phyloP scores from a whole-genome alignment of 2,888 invertebrate species.

The Drosophila flavopinicola region DNA sequence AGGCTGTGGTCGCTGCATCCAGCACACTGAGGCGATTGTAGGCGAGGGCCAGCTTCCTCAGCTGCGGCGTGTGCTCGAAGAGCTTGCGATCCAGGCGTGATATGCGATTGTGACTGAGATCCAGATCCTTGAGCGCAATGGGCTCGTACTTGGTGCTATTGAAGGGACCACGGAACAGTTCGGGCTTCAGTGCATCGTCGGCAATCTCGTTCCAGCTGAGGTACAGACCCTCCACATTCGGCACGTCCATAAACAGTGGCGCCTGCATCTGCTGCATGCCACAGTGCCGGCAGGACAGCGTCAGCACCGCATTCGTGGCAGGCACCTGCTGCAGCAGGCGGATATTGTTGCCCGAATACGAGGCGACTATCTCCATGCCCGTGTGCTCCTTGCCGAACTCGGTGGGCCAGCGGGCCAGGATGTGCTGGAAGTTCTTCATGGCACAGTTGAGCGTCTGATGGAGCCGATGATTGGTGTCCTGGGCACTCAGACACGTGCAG shows the following conservation, averaged over 20 bases:
- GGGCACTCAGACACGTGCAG: constrained; percentile 76
- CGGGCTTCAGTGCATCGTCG: constrained; percentile 87
- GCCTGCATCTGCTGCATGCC: constrained; percentile 79
- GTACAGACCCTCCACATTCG: constrained; percentile 82
- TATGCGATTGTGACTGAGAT: constrained; percentile 88
- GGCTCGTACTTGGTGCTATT: constrained; percentile 86
- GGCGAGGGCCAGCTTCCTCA: constrained; percentile 87
- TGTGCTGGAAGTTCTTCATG: constrained; percentile 80
- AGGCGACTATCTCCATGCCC: constrained; percentile 77
- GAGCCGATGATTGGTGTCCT: constrained; percentile 61
- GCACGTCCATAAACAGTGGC: constrained; percentile 83
- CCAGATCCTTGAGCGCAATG: constrained; percentile 87
- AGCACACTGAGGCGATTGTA: constrained; percentile 87
- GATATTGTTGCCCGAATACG: constrained; percentile 82
- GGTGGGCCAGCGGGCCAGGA: constrained; percentile 82
- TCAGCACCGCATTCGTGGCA: constrained; percentile 80
- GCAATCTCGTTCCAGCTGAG: constrained; percentile 82
- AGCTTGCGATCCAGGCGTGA: constrained; percentile 87
- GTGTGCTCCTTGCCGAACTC: constrained; percentile 78
- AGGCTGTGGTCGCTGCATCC: constrained; percentile 87
- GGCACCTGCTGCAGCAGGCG: constrained; percentile 82
- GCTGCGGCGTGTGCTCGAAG: constrained; percentile 88
- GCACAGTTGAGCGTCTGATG: constrained; percentile 81
- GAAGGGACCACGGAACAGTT: constrained; percentile 89
- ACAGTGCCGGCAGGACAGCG: constrained; percentile 83